Evolutionary conservation across 2,113 vertebrate species (phyloP), one percentile per base, ranked within the genome.

Genomic region (Tursiops truncatus): DNA sequence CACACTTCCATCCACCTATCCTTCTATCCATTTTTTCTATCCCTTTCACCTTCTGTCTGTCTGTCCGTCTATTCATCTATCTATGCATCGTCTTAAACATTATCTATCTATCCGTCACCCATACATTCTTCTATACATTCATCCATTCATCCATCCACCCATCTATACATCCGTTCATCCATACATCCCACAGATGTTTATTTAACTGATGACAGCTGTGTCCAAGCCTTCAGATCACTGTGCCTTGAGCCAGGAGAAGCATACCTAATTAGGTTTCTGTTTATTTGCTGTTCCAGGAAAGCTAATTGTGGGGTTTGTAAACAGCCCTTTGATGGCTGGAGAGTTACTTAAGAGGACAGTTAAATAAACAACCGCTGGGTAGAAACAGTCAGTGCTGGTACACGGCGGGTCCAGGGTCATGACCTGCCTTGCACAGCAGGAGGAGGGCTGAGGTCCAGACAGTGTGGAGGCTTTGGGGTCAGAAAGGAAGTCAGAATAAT

Each of bases 291-390:
- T 94, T 96, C 97, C 95, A 94, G 93, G 96, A 91, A 97, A 68
- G 82, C 95, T 97, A 97, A 98, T 98, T 97, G 96, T 95, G 97
- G 94, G 97, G 73, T 94, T 97, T 95, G 97, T 97, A 96, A 96
- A 97, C 95, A 97, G 95, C 38, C 74, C 93, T 98, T 97, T 97
- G 96, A 97, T 94, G 97, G 93, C 71, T 38, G 53, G 76, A 68
- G 83, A 95, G 67, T 92, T 95, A 89, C 94, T 97, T 95, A 82
- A 94, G 94, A 97, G 85, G 91, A 98, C 97, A 97, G 98, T 98
- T 97, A 98, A 94, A 73, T 84, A 96, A 97, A 97, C 86, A 80
- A 20, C 71, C 20, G 1, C 85, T 88, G 93, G 76, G 67, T 63
- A 71, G 84, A 95, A 63, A n/a, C 13, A 67, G 94, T 31, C 60